Evolutionary conservation across 2,797 vertebrate genomes (phyloP).

Genomic region (Phataginus tetradactyla): DNA sequence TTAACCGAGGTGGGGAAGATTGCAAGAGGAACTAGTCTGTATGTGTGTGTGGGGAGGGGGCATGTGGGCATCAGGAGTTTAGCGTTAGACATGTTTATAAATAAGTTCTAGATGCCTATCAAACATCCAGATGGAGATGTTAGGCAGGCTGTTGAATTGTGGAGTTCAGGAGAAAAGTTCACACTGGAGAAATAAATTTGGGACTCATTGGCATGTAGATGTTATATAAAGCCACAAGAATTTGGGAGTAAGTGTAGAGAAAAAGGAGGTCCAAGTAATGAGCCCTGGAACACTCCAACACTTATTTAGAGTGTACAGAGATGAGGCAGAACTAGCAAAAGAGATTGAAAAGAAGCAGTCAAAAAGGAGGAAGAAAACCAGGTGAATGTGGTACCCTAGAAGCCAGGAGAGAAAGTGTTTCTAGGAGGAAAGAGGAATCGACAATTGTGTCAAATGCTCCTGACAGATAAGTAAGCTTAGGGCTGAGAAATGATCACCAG

Average conservation of each 20-base stretch:
- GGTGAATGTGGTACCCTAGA: not conserved
- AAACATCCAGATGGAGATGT: not conserved
- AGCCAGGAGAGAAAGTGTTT: conserved; percentile 31
- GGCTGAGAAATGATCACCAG: not conserved
- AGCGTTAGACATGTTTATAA: not conserved
- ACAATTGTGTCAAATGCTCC: not conserved
- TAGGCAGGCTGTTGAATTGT: not conserved
- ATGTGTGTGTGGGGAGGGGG: not conserved
- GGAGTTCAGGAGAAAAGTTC: not conserved
- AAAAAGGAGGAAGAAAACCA: not conserved
- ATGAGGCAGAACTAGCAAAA: not conserved
- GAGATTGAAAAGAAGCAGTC: not conserved
- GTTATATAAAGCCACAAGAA: not conserved
- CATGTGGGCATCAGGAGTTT: not conserved
- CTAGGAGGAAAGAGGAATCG: not conserved
- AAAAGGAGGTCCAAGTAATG: not conserved
- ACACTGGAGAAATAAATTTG: not conserved
- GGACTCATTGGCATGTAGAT: not conserved
- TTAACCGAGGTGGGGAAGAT: conserved; percentile 3
- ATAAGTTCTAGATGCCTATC: not conserved
- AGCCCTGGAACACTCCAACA: not conserved
- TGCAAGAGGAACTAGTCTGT: not conserved
- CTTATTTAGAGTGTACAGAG: not conserved
- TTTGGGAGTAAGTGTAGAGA: conserved; percentile 10
- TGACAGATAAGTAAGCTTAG: not conserved